Percentiles rank a stretch among this genome's conserved stretches.
Evolutionary conservation across 2,797 vertebrate genomes (phyloP).

Genomic region (Salmo trutta): DNA sequence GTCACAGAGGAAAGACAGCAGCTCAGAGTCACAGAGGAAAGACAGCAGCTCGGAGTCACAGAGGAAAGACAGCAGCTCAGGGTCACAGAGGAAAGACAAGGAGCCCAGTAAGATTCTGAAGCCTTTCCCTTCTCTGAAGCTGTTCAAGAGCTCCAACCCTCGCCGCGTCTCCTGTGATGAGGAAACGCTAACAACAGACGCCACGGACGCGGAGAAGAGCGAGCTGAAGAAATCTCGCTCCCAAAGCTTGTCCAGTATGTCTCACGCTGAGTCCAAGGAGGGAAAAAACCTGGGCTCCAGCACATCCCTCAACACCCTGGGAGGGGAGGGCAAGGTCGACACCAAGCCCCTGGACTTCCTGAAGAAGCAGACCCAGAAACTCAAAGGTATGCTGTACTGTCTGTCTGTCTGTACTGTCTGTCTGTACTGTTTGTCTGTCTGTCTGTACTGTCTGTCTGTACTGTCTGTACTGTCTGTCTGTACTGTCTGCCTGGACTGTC

Average conservation of each 20-base stretch:
- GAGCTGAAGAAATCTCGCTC: constrained; percentile 79
- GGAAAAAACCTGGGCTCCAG: constrained; percentile 74
- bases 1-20: too few species aligned
- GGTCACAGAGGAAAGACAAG: constrained; percentile 69
- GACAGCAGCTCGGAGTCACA: too few species aligned
- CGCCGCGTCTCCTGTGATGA: constrained; percentile 74
- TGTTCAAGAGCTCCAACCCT: constrained; percentile 65
- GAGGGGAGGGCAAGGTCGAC: constrained; percentile 75
- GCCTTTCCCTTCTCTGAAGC: constrained; percentile 73
- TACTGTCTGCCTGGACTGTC: too few species aligned
- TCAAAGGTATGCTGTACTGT: constrained; percentile 64
- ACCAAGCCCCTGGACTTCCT: constrained; percentile 87
- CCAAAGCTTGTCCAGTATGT: constrained; percentile 69
- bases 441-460: too few species aligned
- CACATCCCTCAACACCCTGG: constrained; percentile 79
- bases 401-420: not conserved
- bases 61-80: constrained; percentile 30
- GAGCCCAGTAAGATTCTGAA: constrained; percentile 74
- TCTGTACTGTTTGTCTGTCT: too few species aligned
- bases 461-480: too few species aligned
- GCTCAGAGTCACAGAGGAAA: too few species aligned
- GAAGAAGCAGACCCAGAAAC: constrained; percentile 89
- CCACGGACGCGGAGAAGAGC: constrained; percentile 81
- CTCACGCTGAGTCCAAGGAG: constrained; percentile 69
- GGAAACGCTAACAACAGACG: constrained; percentile 71